Evolutionary conservation across 2,113 vertebrate genomes (phyloP), one percentile per base, ranked within the genome.

Genomic region (Coreoperca whiteheadi): DNA sequence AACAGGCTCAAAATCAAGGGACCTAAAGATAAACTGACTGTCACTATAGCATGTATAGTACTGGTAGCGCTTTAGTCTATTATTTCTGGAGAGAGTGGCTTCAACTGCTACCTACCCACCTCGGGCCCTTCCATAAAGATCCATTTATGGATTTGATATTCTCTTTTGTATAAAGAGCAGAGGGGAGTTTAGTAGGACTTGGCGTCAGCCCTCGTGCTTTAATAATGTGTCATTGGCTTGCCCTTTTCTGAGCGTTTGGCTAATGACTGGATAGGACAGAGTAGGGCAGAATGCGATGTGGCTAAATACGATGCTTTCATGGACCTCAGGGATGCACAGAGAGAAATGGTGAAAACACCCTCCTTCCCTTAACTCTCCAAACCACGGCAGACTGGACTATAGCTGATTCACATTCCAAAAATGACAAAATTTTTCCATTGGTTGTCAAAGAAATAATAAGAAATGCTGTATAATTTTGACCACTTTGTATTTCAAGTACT

Each of bases 281-380:
- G 69, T 74, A 37, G 74, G 70, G 25, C 37, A 54, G 81, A 77
- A 69, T 54, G 32, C 73, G 48, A 82, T 85, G 78, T 60, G 82
- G 79, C 69, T 67, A 5, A 64, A 74, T 75, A 86, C 78, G 8
- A 73, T 67, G 71, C 71, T 78, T 77, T 71, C 78, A 78, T 89
- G 91, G 92, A 77, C 89, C 85, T 83, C 68, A 87, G 64, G 92
- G 90, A 89, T 89, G 77, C 74, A 83, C 69, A 83, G 93, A 92
- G 74, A 83, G 86, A 84, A 84, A 71, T 77, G 90, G 89, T 89
- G 86, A 92, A n/a, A 79, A 77, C 84, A 30, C 23, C 4, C 4
- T 65, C 50, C 21, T 77, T 32, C 20, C 34, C 12, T 30, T 8
- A 74, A 61, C 37, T 73, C 32, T 66, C 18, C 3, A 81, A 69